phyloP scores from a whole-genome alignment of 2,113 vertebrate genomes.

The Tachysurus vachellii region DNA sequence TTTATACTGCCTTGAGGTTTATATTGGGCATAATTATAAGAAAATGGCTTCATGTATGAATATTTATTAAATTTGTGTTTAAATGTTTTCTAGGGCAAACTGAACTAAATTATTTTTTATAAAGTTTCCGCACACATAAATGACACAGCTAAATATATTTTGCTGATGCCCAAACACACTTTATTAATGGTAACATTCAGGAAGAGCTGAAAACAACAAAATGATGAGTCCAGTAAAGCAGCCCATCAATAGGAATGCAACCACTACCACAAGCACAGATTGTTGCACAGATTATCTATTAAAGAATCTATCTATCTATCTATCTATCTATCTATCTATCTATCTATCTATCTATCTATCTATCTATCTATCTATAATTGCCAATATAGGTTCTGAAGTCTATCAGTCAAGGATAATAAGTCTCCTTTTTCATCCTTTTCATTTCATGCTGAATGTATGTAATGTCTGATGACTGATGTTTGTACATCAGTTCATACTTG shows the following conservation, averaged over 20 bases:
- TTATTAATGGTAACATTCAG: neutral
- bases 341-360: no score
- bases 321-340: no score
- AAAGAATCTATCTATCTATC: no score
- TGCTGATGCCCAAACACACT: neutral
- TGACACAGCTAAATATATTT: neutral
- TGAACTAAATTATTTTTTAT: neutral
- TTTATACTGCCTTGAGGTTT: neutral
- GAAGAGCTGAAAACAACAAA: no score
- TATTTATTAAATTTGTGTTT: neutral
- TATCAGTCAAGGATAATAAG: neutral
- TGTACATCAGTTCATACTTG: neutral
- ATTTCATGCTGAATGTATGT: neutral
- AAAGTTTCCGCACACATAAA: neutral
- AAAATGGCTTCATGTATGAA: neutral
- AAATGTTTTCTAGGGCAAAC: neutral
- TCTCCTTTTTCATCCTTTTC: neutral
- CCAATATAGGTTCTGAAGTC: no score
- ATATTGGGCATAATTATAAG: neutral
- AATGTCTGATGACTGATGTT: neutral
- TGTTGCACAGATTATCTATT: no score
- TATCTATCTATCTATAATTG: no score
- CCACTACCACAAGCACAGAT: neutral
- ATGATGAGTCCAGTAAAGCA: no score
- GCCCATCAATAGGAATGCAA: neutral